These are phyloP conservation scores for Lucilia sericata DNA, from an alignment of 1,140 invertebrate genomes.

Conservation along the genomic window DNA sequence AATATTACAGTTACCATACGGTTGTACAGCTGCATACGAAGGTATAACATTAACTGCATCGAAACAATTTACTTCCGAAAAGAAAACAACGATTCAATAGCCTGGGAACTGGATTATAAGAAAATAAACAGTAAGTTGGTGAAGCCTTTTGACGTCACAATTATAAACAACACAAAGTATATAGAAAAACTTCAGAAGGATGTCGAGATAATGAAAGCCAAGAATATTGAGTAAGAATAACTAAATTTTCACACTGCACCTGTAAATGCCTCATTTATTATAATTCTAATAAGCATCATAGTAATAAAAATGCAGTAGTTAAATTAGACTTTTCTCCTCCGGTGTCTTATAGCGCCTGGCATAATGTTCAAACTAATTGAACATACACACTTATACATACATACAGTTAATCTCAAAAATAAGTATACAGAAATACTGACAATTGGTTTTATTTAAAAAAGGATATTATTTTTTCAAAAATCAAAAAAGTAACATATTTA, in stretches of 20 bases:
- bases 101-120: background rate
- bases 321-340: background rate
- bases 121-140: background rate
- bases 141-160: background rate
- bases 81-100: background rate
- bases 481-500: too few relatives aligned
- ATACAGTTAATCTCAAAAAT: too few relatives aligned
- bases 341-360: background rate
- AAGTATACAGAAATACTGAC: too few relatives aligned
- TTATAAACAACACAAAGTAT: background rate
- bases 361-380: constrained; percentile 20
- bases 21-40: background rate
- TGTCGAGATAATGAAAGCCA: background rate
- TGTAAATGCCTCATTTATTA: background rate
- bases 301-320: background rate
- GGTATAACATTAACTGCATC: background rate
- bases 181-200: background rate
- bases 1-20: background rate
- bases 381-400: background rate
- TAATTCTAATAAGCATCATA: background rate
- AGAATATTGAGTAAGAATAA: background rate
- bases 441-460: too few relatives aligned
- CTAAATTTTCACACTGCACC: background rate
- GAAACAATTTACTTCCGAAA: background rate
- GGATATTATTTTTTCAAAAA: too few relatives aligned